Evolutionary conservation across 2,888 invertebrate genomes (phyloP).

Genomic region (Campopleginae sp.): DNA sequence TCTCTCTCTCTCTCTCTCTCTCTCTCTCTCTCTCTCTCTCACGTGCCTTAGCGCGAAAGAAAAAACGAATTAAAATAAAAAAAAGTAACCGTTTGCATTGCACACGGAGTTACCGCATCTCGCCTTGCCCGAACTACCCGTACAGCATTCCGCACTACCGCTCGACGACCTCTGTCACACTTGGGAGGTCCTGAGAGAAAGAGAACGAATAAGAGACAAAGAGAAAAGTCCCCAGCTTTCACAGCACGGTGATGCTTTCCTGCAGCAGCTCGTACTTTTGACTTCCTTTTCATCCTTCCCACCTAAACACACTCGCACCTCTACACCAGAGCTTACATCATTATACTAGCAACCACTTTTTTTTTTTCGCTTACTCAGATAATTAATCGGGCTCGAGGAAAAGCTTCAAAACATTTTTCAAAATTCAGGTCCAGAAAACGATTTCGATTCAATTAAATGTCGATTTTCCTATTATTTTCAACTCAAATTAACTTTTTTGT

Average conservation of each 20-base stretch:
- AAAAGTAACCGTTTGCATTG: conserved; percentile 64
- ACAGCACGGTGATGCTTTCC: conserved; percentile 55
- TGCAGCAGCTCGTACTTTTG: conserved; percentile 50
- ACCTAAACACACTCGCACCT: conserved; percentile 3
- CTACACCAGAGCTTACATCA: not conserved
- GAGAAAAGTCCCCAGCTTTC: conserved; percentile 22
- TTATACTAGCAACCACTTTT: not conserved
- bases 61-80: conserved; percentile 50
- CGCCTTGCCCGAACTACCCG: conserved; percentile 66
- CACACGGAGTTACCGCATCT: conserved; percentile 68
- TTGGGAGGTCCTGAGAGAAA: conserved; percentile 66
- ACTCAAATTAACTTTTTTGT: not conserved
- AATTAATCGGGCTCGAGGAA: not conserved
- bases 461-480: not conserved
- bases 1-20: conserved; percentile 27
- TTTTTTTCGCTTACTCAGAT: not conserved
- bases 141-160: conserved; percentile 72
- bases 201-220: conserved; percentile 18
- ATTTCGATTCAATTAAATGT: too few species aligned
- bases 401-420: not conserved
- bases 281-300: conserved; percentile 46
- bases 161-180: conserved; percentile 71
- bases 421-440: not conserved
- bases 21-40: conserved; percentile 26
- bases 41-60: conserved; percentile 51